A percentile compares a stretch with the other conserved stretches of the same genome.
phyloP scores from a whole-genome alignment of 1,140 invertebrate genomes.

The Heterodera schachtii region DNA sequence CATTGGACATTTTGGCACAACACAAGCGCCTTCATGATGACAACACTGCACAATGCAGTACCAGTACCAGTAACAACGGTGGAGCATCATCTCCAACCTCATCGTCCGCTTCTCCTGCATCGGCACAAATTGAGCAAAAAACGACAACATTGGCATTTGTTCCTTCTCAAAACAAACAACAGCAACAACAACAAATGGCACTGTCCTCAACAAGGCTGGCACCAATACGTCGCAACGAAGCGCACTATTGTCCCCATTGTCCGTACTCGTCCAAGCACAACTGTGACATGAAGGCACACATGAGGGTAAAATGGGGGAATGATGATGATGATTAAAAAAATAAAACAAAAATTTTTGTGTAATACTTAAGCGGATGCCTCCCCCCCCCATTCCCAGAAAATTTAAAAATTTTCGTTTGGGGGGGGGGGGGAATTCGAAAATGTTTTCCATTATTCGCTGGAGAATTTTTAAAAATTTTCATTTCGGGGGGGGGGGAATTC shows the following conservation, averaged over 20 bases:
- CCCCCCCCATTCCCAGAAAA: no score
- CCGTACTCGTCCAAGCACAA: conserved; percentile 44
- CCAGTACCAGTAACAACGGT: not conserved
- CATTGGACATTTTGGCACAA: conserved; percentile 35
- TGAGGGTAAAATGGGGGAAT: conserved; percentile 29
- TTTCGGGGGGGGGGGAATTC: no score
- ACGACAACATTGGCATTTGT: not conserved
- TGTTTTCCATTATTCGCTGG: no score
- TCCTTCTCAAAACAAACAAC: not conserved
- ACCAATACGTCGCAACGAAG: conserved; percentile 13
- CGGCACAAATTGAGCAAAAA: conserved; percentile 2
- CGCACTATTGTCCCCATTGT: conserved; percentile 37
- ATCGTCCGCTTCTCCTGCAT: not conserved
- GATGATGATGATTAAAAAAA: no score
- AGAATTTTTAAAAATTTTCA: no score
- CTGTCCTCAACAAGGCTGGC: not conserved
- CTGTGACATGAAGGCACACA: conserved; percentile 50
- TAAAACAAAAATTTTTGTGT: no score
- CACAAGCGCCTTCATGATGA: conserved; percentile 30
- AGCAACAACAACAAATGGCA: not conserved
- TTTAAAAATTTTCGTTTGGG: no score
- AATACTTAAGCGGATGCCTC: no score
- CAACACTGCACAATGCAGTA: conserved; percentile 18
- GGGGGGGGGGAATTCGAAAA: no score
- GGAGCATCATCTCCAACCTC: not conserved